Evolutionary conservation across 2,797 vertebrate species (phyloP), one percentile per base, ranked within the genome.

Genomic region (Tamandua tetradactyla): DNA sequence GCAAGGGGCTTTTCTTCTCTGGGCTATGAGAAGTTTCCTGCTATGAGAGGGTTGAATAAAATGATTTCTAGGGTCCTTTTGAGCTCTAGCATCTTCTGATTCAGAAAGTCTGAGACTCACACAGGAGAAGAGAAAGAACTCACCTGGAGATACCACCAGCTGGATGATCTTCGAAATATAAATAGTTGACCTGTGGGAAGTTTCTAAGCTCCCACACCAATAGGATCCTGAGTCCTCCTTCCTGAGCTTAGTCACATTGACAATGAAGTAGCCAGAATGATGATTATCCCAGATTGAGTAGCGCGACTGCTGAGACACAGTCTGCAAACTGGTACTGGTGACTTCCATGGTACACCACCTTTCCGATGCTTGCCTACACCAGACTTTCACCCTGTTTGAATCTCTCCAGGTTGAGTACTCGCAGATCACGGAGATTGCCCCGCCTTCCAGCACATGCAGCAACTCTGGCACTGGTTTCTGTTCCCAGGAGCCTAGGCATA

Each of bases 331-430:
- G 64, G 13, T 1, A 13, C 12, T 23, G 11, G 5, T 22, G 42
- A 64, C 62, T 25, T 92, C 6, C 8, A 0, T 0, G 2, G 0
- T 0, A 69, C 93, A 96, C 11, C 0, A 0, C 0, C 0, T 0
- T 27, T 0, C 3, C 30, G 44, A 0, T 17, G 0, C 17, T 42
- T 18, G 0, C 61, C 40, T 82, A 57, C 95, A 94, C 87, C 57
- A 96, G 11, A 0, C 22, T 72, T 91, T 96, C 49, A 1, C 2
- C 5, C 1, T 17, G 3, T 1, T 7, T 2, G 0, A 22, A 8
- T 9, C 1, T 3, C 22, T 5, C 7, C 0, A 0, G 1, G 0
- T 0, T 1, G 0, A 0, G 40, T 94, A 94, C 0, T 0, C 0
- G 47, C 94, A 94, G 0, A 0, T 37, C 85, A 94, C 22, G 0